Base-by-base conservation (phyloP, 2,113 vertebrate genomes). In the Entomyzon cyanotis region DNA sequence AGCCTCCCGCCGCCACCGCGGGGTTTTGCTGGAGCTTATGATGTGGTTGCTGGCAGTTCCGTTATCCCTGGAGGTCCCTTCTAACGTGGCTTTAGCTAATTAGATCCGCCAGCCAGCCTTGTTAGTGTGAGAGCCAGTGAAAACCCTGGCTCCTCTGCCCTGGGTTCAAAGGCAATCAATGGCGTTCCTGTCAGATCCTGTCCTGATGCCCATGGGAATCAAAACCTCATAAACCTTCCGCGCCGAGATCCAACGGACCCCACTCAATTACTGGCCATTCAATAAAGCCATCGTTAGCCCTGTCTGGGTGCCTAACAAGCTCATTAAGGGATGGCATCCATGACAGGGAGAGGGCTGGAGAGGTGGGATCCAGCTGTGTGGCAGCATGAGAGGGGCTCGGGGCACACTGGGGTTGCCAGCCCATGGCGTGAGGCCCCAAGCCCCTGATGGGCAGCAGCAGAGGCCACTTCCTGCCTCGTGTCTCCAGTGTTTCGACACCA, bases 21-120 rank as follows among this genome's bases (percentile, higher is more conserved):
- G 60, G 55, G 19, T 62, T 70, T n/a, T 28, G 71, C 49, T 0
- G 0, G 74, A 65, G 62, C 0, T 1, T 93, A 27, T 73, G 69
- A 77, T 95, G 88, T 73, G 84, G 91, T 93, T 68, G 49, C 69
- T 68, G 91, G 84, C 37, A 10, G 75, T 78, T 93, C 80, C 3
- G 0, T 68, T 84, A 69, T 88, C 75, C 91, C 84, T 2, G 16
- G 91, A 82, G 88, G 31, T 88, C 64, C 74, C 58, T 88, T 68
- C 47, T 33, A 77, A 84, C 3, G 3, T 11, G 64, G 79, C 44
- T 67, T 53, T 21, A 37, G 79, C 88, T 95, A 85, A 95, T 91
- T 77, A 81, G 53, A 16, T 56, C 84, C 4, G 10, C 53, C 77
- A 31, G 28, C 69, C 22, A 35, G 52, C 69, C 91, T 52, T 58